These are phyloP conservation scores for Nesometra sesokonis DNA, from an alignment of 35 echinoderm and acorn worm species.

Conservation along the genomic window DNA sequence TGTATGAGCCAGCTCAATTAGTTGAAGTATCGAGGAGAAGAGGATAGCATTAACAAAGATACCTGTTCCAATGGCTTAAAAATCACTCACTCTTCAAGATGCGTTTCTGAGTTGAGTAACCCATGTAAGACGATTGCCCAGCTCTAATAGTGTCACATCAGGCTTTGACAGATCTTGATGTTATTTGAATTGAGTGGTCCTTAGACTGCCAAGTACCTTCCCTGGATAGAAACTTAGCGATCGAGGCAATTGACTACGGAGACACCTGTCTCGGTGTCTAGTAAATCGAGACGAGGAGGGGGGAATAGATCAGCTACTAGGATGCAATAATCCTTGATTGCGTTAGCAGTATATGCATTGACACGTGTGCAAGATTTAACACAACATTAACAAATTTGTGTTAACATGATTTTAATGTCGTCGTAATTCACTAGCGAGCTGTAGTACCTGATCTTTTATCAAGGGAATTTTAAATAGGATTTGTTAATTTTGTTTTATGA, in stretches of 20 bases:
- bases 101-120: not conserved
- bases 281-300: not conserved
- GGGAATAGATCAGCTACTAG: not conserved
- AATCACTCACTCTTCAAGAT: not conserved
- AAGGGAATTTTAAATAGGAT: not conserved
- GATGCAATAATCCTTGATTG: not conserved
- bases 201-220: not conserved
- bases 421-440: not conserved
- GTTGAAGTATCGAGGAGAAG: not conserved
- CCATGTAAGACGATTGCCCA: not conserved
- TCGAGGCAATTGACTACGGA: not conserved
- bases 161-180: not conserved
- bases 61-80: not conserved
- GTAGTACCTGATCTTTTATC: not conserved
- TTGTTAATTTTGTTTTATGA: not conserved
- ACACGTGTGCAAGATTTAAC: not conserved
- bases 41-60: not conserved
- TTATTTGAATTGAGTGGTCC: not conserved
- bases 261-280: not conserved
- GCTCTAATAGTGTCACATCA: not conserved
- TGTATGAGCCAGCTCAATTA: not conserved
- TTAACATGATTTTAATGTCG: not conserved
- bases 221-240: not conserved
- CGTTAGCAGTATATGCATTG: not conserved
- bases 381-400: not conserved